phyloP scores from a whole-genome alignment of 2,113 vertebrate genomes.

The Periophthalmus modestus region DNA sequence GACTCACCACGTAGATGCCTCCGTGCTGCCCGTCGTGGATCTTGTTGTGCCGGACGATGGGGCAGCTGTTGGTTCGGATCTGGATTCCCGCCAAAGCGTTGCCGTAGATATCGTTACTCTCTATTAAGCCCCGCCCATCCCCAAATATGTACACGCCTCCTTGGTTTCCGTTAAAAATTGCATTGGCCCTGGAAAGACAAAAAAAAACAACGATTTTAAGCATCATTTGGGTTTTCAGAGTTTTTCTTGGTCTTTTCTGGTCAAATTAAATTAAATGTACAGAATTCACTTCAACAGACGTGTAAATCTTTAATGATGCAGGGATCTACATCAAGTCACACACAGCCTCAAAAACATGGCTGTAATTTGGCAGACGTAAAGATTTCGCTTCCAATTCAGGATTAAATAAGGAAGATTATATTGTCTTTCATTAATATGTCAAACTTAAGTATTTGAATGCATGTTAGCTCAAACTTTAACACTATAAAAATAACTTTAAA shows the following conservation, averaged over 20 bases:
- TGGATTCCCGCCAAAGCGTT: constrained; percentile 99
- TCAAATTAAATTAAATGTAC: neutral
- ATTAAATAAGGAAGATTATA: too few relatives aligned
- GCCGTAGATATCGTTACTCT: constrained; percentile 99
- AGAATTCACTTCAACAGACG: too few relatives aligned
- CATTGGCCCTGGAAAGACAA: constrained; percentile 86
- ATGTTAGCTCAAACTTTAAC: too few relatives aligned
- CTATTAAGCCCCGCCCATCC: constrained; percentile 98
- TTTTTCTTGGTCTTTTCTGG: too few relatives aligned
- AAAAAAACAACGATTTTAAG: neutral
- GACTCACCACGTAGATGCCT: constrained; percentile 96
- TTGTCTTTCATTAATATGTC: too few relatives aligned
- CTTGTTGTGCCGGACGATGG: constrained; percentile 99
- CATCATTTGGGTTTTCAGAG: neutral
- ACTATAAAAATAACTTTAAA: too few relatives aligned
- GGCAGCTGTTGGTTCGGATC: constrained; percentile 98
- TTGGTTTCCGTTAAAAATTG: constrained; percentile 99
- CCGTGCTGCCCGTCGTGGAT: constrained; percentile 98
- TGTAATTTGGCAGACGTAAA: too few relatives aligned
- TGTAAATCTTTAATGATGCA: too few relatives aligned
- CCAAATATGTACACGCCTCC: constrained; percentile 99
- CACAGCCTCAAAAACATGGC: too few relatives aligned
- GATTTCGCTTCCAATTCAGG: too few relatives aligned
- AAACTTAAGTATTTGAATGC: too few relatives aligned
- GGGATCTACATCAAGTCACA: neutral